Conservation (phyloP, 2,113 vertebrate genomes). For the Bucco capensis region DNA sequence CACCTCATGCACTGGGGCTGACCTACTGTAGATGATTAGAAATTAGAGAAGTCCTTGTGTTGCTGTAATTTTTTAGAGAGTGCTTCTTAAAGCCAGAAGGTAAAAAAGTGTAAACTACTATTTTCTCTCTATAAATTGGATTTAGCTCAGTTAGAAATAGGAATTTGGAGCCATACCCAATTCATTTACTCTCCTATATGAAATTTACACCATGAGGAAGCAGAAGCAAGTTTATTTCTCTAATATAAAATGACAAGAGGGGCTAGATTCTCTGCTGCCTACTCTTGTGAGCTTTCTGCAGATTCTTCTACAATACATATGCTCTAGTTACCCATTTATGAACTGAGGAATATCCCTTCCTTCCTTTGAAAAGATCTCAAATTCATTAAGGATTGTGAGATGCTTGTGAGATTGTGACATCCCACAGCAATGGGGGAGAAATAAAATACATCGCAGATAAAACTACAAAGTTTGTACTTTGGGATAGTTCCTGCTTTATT, state of each 20-base stretch:
- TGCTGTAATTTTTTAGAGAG: slow-evolving; percentile 32
- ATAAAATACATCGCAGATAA: not conserved
- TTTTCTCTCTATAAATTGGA: not conserved
- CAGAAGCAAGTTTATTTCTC: not conserved
- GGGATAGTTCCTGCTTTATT: not conserved
- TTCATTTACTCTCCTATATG: not conserved
- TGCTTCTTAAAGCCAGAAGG: not conserved
- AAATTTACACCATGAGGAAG: not conserved
- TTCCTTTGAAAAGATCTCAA: not conserved
- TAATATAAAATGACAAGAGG: not conserved
- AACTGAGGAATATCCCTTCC: not conserved
- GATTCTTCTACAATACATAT: not conserved
- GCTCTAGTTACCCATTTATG: not conserved
- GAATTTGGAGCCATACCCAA: not conserved
- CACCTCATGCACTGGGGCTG: not conserved
- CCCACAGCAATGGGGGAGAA: too few species aligned
- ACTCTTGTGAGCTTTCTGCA: not conserved
- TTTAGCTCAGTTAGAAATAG: not conserved
- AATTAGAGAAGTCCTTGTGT: slow-evolving; percentile 25
- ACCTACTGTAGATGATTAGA: slow-evolving; percentile 20
- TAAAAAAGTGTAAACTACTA: not conserved
- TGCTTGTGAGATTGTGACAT: too few species aligned
- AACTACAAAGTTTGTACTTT: not conserved
- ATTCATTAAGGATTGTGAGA: not conserved
- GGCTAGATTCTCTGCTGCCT: not conserved